Evolutionary conservation across 2,113 vertebrate species (phyloP).

Genomic region (Ageneiosus marmoratus): DNA sequence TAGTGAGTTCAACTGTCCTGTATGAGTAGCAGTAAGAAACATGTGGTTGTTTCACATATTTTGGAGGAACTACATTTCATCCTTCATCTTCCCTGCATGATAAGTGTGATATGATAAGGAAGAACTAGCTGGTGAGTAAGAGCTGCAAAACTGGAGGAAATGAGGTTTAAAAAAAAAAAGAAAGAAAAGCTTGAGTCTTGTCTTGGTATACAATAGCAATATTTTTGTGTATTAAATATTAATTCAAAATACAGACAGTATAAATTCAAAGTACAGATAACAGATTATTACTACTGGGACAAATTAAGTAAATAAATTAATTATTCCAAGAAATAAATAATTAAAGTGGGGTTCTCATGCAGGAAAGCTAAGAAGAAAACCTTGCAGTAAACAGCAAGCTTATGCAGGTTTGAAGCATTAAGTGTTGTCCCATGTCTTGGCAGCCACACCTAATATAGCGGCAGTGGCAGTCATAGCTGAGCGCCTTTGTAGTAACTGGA

Average conservation of each 20-base stretch:
- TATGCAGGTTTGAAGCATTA: conserved; percentile 19
- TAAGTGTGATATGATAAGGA: background rate
- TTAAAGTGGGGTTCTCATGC: background rate
- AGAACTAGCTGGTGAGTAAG: background rate
- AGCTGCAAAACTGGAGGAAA: background rate
- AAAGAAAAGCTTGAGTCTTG: background rate
- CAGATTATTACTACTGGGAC: background rate
- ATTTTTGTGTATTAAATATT: background rate
- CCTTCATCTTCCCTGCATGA: background rate
- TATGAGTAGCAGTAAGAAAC: background rate
- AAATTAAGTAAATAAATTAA: background rate
- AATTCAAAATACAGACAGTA: background rate
- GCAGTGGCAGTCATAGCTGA: conserved; percentile 43
- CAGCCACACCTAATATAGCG: conserved; percentile 45
- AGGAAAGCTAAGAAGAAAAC: background rate
- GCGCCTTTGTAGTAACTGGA: conserved; percentile 23
- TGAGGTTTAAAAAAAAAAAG: background rate
- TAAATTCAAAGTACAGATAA: background rate
- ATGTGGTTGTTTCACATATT: background rate
- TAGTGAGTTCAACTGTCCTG: background rate
- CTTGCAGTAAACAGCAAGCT: too few relatives aligned
- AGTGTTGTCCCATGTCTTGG: conserved; percentile 30
- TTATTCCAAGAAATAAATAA: background rate
- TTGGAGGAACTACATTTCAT: background rate
- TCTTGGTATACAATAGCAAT: background rate